phyloP scores from a whole-genome alignment of 1,140 invertebrate genomes.

The Mya arenaria region DNA sequence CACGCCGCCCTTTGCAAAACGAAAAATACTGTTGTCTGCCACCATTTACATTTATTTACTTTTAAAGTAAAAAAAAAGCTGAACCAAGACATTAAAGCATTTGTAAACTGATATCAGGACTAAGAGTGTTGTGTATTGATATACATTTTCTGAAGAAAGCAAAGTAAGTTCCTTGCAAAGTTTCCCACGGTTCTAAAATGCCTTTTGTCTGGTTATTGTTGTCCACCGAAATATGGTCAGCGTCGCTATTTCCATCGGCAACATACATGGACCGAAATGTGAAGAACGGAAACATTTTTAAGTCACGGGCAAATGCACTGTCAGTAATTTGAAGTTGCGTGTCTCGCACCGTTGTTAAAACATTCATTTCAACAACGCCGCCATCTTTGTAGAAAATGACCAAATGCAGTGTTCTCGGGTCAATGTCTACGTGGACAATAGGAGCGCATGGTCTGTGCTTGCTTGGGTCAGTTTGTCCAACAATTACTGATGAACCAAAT shows the following conservation, averaged over 20 bases:
- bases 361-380: conserved; percentile 36
- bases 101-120: neutral
- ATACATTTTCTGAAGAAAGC: neutral
- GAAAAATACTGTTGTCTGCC: no score
- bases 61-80: no score
- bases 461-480: conserved; percentile 62
- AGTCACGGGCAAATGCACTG: conserved; percentile 23
- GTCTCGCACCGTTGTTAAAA: conserved; percentile 49
- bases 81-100: no score
- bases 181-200: conserved; percentile 54
- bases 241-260: conserved; percentile 65
- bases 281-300: conserved; percentile 56
- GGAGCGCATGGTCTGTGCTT: conserved; percentile 58
- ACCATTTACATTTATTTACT: no score
- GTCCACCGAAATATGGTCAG: conserved; percentile 65
- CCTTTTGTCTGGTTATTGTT: conserved; percentile 28
- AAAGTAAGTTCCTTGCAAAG: conserved; percentile 43
- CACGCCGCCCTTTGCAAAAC: no score
- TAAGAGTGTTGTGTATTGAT: neutral
- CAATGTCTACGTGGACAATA: conserved; percentile 57
- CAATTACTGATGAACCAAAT: conserved; percentile 70
- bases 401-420: conserved; percentile 45
- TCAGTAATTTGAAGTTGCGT: conserved; percentile 55
- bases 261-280: conserved; percentile 71
- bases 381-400: conserved; percentile 60